phyloP scores from a whole-genome alignment of 2,888 invertebrate genomes.

The Rhagonycha lutea region DNA sequence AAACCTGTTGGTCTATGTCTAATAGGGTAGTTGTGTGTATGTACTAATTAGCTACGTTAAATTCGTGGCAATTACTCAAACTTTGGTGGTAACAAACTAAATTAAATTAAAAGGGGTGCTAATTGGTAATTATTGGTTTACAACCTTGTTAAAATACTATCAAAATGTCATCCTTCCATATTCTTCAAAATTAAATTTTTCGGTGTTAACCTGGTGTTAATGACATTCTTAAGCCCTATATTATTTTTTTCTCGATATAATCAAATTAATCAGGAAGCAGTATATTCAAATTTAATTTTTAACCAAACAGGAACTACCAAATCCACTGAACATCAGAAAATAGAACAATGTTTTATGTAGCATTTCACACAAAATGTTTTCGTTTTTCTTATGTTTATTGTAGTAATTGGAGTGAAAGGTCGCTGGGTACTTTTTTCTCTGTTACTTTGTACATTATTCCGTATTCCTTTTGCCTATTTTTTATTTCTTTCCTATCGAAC shows the following conservation, averaged over 20 bases:
- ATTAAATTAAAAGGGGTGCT: slow-evolving; percentile 2
- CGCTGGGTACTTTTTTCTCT: neutral
- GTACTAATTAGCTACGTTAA: slow-evolving; percentile 6
- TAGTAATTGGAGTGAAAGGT: neutral
- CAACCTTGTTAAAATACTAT: neutral
- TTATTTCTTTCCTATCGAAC: neutral
- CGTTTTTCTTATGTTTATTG: too few species aligned
- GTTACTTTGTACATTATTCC: too few species aligned
- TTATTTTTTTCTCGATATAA: too few species aligned
- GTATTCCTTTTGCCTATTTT: too few species aligned
- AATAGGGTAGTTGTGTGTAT: slow-evolving; percentile 12
- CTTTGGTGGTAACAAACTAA: neutral
- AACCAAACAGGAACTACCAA: too few species aligned
- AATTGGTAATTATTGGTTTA: neutral
- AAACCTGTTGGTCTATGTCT: slow-evolving; percentile 20
- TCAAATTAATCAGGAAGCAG: too few species aligned
- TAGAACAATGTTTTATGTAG: too few species aligned
- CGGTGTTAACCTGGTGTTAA: too few species aligned
- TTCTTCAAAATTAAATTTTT: neutral
- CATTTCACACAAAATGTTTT: too few species aligned
- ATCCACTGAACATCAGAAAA: too few species aligned
- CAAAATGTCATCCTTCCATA: neutral
- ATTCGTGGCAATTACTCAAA: slow-evolving; percentile 4
- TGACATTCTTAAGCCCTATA: too few species aligned
- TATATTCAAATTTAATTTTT: too few species aligned